A percentile compares a stretch with the other conserved stretches of the same genome.
Evolutionary conservation across 2,888 invertebrate genomes (phyloP).

Genomic region (Frankliniella fusca): DNA sequence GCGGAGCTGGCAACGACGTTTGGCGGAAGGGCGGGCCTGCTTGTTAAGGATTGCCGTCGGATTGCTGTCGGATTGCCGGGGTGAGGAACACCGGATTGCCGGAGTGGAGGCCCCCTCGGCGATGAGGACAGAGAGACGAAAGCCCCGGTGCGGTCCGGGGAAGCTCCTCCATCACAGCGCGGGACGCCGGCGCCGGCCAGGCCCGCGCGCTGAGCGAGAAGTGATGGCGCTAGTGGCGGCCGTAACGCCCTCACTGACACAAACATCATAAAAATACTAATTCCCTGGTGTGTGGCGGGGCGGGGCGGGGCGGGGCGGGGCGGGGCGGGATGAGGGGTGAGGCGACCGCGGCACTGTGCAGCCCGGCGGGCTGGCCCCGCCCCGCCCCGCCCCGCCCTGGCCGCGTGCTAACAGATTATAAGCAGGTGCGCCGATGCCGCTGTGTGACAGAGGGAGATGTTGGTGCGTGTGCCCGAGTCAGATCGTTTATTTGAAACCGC

Average conservation of each 20-base stretch:
- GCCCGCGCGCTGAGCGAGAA: too few species aligned
- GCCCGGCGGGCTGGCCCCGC: background rate
- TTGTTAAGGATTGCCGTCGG: too few species aligned
- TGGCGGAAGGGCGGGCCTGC: too few species aligned
- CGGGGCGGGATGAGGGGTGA: background rate
- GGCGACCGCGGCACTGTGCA: background rate
- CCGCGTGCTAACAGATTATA: too few species aligned
- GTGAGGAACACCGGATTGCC: too few species aligned
- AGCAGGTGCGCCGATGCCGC: background rate
- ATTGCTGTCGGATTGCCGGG: too few species aligned
- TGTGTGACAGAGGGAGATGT: background rate
- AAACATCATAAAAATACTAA: constrained; percentile 26
- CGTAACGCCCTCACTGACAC: background rate
- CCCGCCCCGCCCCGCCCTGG: background rate
- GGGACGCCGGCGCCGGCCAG: too few species aligned
- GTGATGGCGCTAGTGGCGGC: background rate
- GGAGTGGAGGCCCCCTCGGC: too few species aligned
- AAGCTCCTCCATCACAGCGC: too few species aligned
- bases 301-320: background rate
- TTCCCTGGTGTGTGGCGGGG: background rate
- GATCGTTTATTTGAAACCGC: constrained; percentile 9
- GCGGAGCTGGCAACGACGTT: too few species aligned
- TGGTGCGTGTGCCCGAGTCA: background rate
- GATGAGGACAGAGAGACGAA: too few species aligned
- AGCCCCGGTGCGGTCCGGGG: too few species aligned